Evolutionary conservation across 2,888 invertebrate genomes (phyloP).

Genomic region (Lasioglossum leucozonium): DNA sequence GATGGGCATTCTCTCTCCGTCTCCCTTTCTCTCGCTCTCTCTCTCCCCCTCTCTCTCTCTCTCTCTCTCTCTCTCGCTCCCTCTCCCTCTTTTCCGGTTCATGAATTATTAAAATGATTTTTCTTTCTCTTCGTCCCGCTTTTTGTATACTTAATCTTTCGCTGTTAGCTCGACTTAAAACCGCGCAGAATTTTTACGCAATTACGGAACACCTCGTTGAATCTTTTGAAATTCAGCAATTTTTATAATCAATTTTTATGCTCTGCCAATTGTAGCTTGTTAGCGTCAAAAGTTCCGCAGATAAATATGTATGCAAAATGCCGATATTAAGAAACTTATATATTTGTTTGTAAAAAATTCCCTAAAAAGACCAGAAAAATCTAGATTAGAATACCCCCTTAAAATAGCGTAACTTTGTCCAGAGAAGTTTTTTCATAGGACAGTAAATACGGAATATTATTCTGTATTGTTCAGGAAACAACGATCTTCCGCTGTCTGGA

Average conservation of each 20-base stretch:
- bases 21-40: not conserved
- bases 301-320: too few species aligned
- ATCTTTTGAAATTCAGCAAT: not conserved
- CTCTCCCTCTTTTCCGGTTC: not conserved
- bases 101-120: slow-evolving; percentile 7
- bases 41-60: not conserved
- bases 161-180: not conserved
- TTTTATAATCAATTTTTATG: not conserved
- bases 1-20: not conserved
- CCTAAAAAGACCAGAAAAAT: too few species aligned
- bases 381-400: too few species aligned
- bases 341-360: too few species aligned
- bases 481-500: too few species aligned
- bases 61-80: not conserved
- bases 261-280: not conserved
- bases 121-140: not conserved
- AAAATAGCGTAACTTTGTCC: too few species aligned
- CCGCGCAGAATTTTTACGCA: not conserved
- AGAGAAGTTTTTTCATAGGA: too few species aligned
- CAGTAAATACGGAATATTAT: too few species aligned
- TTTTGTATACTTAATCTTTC: not conserved
- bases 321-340: too few species aligned
- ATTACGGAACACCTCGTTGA: not conserved
- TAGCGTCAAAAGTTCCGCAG: not conserved
- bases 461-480: too few species aligned